Conservation (phyloP, 1,140 invertebrate species). For the Eurosta solidaginis region DNA sequence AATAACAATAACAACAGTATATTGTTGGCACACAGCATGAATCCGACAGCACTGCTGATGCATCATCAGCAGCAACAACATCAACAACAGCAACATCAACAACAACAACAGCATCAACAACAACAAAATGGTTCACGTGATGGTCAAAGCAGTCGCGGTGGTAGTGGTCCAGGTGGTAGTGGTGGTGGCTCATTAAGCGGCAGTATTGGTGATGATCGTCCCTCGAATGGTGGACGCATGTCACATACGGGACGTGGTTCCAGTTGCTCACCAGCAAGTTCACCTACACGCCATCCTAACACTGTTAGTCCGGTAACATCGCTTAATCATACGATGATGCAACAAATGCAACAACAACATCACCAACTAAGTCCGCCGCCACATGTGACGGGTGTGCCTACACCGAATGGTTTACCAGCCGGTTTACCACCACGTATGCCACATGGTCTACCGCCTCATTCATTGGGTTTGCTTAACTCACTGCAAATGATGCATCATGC, state of each 20-base stretch:
- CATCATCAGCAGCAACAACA: conserved; percentile 56
- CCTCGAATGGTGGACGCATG: conserved; percentile 55
- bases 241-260: conserved; percentile 61
- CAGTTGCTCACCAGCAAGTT: conserved; percentile 64
- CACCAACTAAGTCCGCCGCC: conserved; percentile 66
- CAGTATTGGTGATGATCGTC: conserved; percentile 43
- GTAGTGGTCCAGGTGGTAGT: conserved; percentile 30
- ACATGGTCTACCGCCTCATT: conserved; percentile 74
- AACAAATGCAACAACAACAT: conserved; percentile 60
- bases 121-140: conserved; percentile 59
- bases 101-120: conserved; percentile 43
- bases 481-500: conserved; percentile 77
- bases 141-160: conserved; percentile 51
- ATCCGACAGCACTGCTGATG: conserved; percentile 56
- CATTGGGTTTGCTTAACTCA: conserved; percentile 75
- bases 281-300: conserved; percentile 58
- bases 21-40: conserved; percentile 41
- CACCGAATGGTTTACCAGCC: conserved; percentile 61
- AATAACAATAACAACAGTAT: conserved; percentile 23
- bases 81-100: conserved; percentile 41
- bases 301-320: conserved; percentile 60
- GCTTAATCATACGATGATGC: conserved; percentile 58
- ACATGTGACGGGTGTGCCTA: conserved; percentile 60
- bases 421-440: conserved; percentile 60
- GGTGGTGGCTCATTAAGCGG: not conserved